Evolutionary conservation across 2,888 invertebrate species (phyloP).

Genomic region (Pseudoips prasinana): DNA sequence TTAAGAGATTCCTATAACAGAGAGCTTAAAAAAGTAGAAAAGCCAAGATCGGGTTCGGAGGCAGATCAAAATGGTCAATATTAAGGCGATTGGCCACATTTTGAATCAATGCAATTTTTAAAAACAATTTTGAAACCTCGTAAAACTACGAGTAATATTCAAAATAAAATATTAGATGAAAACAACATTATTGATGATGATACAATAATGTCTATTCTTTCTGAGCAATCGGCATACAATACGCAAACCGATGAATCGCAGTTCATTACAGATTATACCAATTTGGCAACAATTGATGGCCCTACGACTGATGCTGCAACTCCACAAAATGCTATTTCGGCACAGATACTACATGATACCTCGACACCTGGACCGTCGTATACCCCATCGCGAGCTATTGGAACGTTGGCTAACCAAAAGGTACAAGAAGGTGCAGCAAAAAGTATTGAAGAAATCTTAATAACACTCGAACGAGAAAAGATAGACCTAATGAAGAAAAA

Average conservation of each 20-base stretch:
- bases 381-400: constrained; percentile 10
- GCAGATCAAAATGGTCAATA: constrained; percentile 10
- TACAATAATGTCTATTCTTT: constrained; percentile 8
- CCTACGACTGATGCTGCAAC: constrained; percentile 14
- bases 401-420: constrained; percentile 12
- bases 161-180: constrained; percentile 9
- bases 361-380: constrained; percentile 9
- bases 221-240: constrained; percentile 11
- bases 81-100: constrained; percentile 13
- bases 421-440: constrained; percentile 11
- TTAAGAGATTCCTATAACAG: constrained; percentile 10
- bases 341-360: constrained; percentile 8
- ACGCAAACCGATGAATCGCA: constrained; percentile 8
- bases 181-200: constrained; percentile 9
- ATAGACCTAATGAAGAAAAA: constrained; percentile 9
- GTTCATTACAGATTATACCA: constrained; percentile 6
- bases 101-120: constrained; percentile 14
- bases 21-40: constrained; percentile 10
- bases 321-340: constrained; percentile 12
- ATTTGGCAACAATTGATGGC: constrained; percentile 14
- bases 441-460: constrained; percentile 16
- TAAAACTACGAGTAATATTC: constrained; percentile 12
- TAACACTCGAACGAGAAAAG: constrained; percentile 13
- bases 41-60: constrained; percentile 9
- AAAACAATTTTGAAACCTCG: constrained; percentile 11